Conservation (phyloP, 2,113 vertebrate genomes). For the Alligator sinensis region DNA sequence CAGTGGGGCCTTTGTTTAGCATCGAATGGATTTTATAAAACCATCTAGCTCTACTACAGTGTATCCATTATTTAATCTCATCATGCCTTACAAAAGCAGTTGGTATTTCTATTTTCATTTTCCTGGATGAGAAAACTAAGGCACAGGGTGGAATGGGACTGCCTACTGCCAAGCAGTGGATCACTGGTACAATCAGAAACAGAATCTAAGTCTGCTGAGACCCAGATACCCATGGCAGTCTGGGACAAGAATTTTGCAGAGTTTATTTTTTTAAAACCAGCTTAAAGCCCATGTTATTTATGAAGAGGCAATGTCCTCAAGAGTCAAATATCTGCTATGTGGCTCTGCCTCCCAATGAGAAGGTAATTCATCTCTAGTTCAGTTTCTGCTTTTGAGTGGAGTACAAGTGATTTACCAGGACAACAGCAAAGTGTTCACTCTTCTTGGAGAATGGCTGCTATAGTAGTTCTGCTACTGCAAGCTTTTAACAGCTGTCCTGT, state of each 20-base stretch:
- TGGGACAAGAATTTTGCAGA: background rate
- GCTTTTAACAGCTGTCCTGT: background rate
- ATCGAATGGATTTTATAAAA: no score
- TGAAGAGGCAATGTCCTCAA: background rate
- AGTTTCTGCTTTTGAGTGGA: background rate
- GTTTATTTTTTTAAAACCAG: background rate
- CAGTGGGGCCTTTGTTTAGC: background rate
- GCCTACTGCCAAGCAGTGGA: no score
- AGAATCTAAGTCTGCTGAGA: no score
- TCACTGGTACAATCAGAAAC: no score
- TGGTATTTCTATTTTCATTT: no score
- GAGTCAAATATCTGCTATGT: background rate
- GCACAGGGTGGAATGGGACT: no score
- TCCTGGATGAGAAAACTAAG: no score
- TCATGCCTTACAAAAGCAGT: no score
- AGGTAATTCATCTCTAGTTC: background rate
- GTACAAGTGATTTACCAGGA: no score
- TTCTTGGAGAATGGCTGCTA: background rate
- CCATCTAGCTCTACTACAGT: no score
- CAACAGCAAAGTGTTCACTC: background rate
- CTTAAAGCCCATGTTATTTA: background rate
- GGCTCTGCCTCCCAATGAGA: background rate
- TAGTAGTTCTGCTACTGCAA: background rate
- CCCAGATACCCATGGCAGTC: background rate
- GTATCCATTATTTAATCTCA: no score